phyloP scores from a whole-genome alignment of 2,113 vertebrate species.

The Diadophis punctatus region DNA sequence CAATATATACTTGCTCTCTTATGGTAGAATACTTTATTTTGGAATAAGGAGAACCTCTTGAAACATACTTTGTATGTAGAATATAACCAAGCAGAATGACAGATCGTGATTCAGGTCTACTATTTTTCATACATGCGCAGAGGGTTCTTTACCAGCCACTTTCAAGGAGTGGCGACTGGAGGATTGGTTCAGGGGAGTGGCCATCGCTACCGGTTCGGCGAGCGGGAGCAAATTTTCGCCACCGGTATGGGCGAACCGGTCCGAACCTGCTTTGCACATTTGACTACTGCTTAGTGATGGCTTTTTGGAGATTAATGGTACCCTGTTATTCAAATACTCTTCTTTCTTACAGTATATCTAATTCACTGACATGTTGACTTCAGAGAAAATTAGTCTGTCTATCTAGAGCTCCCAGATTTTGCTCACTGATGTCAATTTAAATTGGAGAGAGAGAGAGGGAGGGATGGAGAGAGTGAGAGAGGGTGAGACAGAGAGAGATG shows the following conservation, averaged over 20 bases:
- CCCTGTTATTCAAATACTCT: conserved; percentile 29
- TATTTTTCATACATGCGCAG: not conserved
- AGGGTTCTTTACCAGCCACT: too few species aligned
- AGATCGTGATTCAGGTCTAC: not conserved
- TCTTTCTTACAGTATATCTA: conserved; percentile 39
- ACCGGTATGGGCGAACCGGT: too few species aligned
- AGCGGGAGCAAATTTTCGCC: too few species aligned
- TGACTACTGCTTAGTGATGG: conserved; percentile 19
- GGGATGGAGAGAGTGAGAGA: not conserved
- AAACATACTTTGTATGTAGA: not conserved
- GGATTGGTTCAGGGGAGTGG: too few species aligned
- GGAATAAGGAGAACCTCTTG: not conserved
- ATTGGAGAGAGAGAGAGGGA: not conserved
- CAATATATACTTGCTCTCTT: not conserved
- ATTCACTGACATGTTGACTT: conserved; percentile 40
- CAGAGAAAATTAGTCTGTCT: conserved; percentile 29
- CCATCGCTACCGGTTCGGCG: too few species aligned
- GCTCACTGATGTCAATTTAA: conserved; percentile 9
- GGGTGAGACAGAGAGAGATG: not conserved
- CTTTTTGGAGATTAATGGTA: conserved; percentile 30
- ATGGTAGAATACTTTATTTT: not conserved
- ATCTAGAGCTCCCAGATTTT: conserved; percentile 30
- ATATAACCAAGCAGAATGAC: not conserved
- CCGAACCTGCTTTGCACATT: not conserved
- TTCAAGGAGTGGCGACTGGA: too few species aligned